These are phyloP conservation scores for Neodontobutis hainanensis DNA, from an alignment of 2,113 vertebrate genomes.

Conservation along the genomic window DNA sequence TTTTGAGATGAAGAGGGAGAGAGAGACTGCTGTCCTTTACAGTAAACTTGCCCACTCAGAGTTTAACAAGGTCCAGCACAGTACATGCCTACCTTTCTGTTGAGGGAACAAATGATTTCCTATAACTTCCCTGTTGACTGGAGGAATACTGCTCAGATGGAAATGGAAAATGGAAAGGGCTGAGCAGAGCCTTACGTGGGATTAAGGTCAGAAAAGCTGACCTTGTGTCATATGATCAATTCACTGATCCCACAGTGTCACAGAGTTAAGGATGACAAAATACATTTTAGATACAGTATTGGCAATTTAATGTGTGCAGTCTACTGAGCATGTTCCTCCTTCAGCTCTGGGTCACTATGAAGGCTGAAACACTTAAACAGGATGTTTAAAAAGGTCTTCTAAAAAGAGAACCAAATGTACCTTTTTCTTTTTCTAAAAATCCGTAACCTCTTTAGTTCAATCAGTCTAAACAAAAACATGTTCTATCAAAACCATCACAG, in stretches of 20 bases:
- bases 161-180: slow-evolving; percentile 29
- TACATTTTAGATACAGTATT: neutral
- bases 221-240: slow-evolving; percentile 44
- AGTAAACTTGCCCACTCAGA: neutral
- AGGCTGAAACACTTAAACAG: neutral
- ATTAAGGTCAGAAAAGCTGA: slow-evolving; percentile 52
- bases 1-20: too few relatives aligned
- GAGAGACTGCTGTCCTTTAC: neutral
- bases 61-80: slow-evolving; percentile 1
- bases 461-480: too few relatives aligned
- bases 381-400: neutral
- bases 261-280: neutral
- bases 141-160: slow-evolving; percentile 36
- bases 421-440: too few relatives aligned
- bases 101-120: slow-evolving; percentile 63
- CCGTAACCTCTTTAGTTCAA: too few relatives aligned
- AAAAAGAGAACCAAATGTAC: neutral
- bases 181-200: slow-evolving; percentile 18
- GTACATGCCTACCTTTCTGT: slow-evolving; percentile 10
- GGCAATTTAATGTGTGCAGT: neutral
- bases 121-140: slow-evolving; percentile 38
- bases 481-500: too few relatives aligned
- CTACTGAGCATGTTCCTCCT: neutral
- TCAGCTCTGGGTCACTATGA: neutral
- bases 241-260: slow-evolving; percentile 10